Evolutionary conservation across 2,113 vertebrate genomes (phyloP), one percentile per base, ranked within the genome.

Genomic region (Euleptes europaea): DNA sequence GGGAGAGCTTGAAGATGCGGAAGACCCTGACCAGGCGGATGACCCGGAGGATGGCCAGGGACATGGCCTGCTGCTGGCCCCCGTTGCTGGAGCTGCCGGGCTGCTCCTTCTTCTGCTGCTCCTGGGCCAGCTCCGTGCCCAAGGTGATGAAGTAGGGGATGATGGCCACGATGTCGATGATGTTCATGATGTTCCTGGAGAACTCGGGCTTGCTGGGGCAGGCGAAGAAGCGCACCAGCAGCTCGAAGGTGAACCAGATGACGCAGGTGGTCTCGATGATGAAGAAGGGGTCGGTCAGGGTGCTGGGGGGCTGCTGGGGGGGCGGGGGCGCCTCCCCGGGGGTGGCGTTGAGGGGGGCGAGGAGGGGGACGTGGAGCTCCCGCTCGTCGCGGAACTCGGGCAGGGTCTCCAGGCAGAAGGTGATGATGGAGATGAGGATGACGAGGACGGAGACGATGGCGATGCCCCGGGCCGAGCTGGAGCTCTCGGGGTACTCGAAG

Each of bases 201-300:
- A 99, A 99, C 91, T 97, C 97, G 0, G 98, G 97, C 94, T 99
- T 99, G 95, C 98, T 99, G 77, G 98, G 98, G 82, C 98, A 99
- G 40, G 98, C 98, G 0, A 98, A 98, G 95, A 99, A 99, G 80
- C 98, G 97, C 81, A 98, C 98, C 0, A 99, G 94, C 15, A 99
- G 97, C 92, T 99, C 98, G 40, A 99, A 98, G n/a, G 98, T 98
- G 96, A 99, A 99, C 98, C 98, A 99, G 86, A 99, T 96, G 86
- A 99, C 98, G 0, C 98, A 99, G 1, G 98, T 98, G 88, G 98
- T 99, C 96, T 99, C 98, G 0, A 99, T 96, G 70, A 99, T 97
- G 94, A 99, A 99, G 96, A 99, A 99, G 6, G 98, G 98, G 92
- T 99, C 98, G 0, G 96, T 96, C 80, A 99, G 96, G 88, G 97